Evolutionary conservation across 2,113 vertebrate species (phyloP).

Genomic region (Cynocephalus volans): DNA sequence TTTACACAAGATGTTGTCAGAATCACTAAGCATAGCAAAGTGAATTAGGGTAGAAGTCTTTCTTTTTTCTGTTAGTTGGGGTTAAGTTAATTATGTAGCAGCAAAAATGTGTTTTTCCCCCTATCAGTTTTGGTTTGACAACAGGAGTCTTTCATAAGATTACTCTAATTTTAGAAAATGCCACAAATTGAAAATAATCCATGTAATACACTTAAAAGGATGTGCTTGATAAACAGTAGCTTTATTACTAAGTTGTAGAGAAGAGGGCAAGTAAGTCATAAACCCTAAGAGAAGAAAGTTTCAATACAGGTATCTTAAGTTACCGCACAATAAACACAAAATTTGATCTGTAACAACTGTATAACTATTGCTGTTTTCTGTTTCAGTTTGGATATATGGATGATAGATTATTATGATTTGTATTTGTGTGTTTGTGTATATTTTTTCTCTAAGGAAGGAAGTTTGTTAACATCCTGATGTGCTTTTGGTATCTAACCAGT

Average conservation of each 20-base stretch:
- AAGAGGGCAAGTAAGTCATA: not conserved
- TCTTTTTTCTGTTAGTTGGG: not conserved
- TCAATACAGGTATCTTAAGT: not conserved
- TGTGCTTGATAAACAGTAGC: not conserved
- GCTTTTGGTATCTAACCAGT: constrained; percentile 97
- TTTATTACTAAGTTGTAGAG: not conserved
- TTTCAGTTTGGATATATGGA: not conserved
- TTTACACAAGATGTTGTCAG: not conserved
- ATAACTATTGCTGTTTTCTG: not conserved
- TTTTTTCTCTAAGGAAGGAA: constrained; percentile 91
- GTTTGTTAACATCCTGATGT: constrained; percentile 97
- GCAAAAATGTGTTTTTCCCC: not conserved
- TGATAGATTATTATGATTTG: constrained; percentile 59
- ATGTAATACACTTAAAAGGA: not conserved
- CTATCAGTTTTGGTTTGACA: not conserved
- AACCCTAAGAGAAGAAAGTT: not conserved
- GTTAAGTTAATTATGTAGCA: not conserved
- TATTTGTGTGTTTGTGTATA: constrained; percentile 74
- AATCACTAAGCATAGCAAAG: not conserved
- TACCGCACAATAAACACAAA: not conserved
- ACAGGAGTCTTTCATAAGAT: not conserved
- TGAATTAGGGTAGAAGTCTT: not conserved
- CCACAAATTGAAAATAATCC: not conserved
- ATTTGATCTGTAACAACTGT: not conserved
- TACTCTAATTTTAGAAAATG: constrained; percentile 44